phyloP scores from a whole-genome alignment of 2,797 vertebrate genomes.

The Mormyrops attenuatus region DNA sequence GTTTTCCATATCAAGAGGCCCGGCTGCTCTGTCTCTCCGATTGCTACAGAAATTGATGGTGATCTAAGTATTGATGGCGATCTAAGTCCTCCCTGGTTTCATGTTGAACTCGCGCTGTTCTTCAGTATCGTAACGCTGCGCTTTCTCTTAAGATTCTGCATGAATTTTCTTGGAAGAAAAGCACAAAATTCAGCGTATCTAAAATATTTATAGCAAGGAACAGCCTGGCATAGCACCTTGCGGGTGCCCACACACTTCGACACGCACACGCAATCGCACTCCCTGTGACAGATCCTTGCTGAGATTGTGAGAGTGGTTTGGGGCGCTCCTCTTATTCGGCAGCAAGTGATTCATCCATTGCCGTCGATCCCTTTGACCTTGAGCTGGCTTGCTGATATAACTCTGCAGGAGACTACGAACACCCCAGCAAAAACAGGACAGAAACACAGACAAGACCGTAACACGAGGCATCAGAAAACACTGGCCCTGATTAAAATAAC shows the following conservation, averaged over 20 bases:
- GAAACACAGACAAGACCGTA: not conserved
- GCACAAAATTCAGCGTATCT: not conserved
- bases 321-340: constrained; percentile 46
- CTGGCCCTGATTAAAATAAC: not conserved
- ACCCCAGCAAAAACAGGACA: constrained; percentile 12
- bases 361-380: constrained; percentile 43
- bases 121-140: not conserved
- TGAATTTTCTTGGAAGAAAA: not conserved
- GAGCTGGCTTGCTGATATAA: constrained; percentile 36
- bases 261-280: not conserved
- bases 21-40: not conserved
- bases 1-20: not conserved
- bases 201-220: not conserved
- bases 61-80: not conserved
- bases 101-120: not conserved
- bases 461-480: not conserved
- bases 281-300: constrained; percentile 35
- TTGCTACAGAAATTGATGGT: not conserved
- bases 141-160: not conserved
- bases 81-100: not conserved
- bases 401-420: not conserved
- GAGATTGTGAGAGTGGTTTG: constrained; percentile 40
- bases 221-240: not conserved
- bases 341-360: constrained; percentile 41
- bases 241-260: not conserved